Base-by-base conservation (phyloP, 2,113 vertebrate species). In the Melanotaenia duboulayi region DNA sequence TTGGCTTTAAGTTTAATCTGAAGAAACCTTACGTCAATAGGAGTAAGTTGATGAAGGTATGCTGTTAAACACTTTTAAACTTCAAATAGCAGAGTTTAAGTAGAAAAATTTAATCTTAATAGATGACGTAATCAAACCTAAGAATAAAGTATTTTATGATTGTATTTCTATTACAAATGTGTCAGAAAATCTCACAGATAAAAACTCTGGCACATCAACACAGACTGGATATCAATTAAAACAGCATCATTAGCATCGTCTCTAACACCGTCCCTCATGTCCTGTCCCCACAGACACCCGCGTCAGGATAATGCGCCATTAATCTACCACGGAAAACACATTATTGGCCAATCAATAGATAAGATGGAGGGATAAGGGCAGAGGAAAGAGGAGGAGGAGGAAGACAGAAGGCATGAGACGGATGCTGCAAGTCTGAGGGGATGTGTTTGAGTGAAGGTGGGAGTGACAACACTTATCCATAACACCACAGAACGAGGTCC, bases 391-490 rank as follows among this genome's bases (percentile, higher is more conserved):
- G 80, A 88, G 82, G 87, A 83, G 87, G 76, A 35, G 32, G 40
- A 87, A 76, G 51, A 82, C 74, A 80, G 72, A 74, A 87, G 75
- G 83, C 49, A 55, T 76, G 67, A 87, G 87, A 90, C 71, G 56
- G 80, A 74, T 86, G 76, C 70, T 80, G 66, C 52, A 66, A 70
- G 87, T 85, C 85, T 76, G 59, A 57, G 74, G 87, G 74, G 81
- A 90, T 84, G 88, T 22, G 42, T 76, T 54, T 71, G 73, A 72
- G 67, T 48, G 50, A 46, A 32, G 25, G 52, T 22, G 58, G 66
- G 80, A 78, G 76, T 35, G 22, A 61, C 68, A 74, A 90, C 90
- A 90, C 87, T 89, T 89, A 95, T 95, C 94, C 84, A 95, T 95
- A 94, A 93, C 90, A n/a, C 78, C 0, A 67, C 87, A 83, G 92